phyloP scores from a whole-genome alignment of 2,113 vertebrate genomes.

The Hydropotes inermis region DNA sequence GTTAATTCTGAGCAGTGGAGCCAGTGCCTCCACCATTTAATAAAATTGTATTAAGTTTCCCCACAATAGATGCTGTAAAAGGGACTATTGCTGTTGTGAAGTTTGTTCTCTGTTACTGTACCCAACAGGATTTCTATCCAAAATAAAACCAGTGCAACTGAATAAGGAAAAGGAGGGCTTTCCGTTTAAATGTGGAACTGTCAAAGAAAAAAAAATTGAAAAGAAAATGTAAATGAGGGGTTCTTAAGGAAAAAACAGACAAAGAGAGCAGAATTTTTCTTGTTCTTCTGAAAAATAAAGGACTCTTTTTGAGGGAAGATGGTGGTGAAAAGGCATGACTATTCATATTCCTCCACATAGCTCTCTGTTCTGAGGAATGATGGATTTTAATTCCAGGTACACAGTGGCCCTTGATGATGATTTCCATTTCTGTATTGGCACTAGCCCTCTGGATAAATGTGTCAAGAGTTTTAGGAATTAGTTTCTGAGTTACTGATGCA shows the following conservation, averaged over 20 bases:
- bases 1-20: conserved; percentile 51
- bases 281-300: conserved; percentile 67
- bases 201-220: conserved; percentile 50
- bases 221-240: conserved; percentile 35
- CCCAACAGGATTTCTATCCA: conserved; percentile 58
- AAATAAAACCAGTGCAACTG: conserved; percentile 52
- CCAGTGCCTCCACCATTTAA: conserved; percentile 44
- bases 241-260: conserved; percentile 19
- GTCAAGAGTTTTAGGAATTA: conserved; percentile 85
- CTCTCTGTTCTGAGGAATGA: conserved; percentile 77
- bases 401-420: conserved; percentile 79
- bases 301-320: conserved; percentile 59
- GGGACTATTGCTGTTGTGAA: conserved; percentile 61
- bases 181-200: conserved; percentile 46
- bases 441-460: conserved; percentile 83
- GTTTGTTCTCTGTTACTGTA: conserved; percentile 57
- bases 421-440: conserved; percentile 81
- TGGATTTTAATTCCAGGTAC: conserved; percentile 83
- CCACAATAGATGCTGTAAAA: conserved; percentile 51
- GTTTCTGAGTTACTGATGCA: conserved; percentile 85
- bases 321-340: conserved; percentile 66
- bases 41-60: conserved; percentile 58
- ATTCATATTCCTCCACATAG: conserved; percentile 69
- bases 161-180: conserved; percentile 55
- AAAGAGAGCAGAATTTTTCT: background rate